Conservation (phyloP, 2,113 vertebrate species). For the Mus spicilegus region DNA sequence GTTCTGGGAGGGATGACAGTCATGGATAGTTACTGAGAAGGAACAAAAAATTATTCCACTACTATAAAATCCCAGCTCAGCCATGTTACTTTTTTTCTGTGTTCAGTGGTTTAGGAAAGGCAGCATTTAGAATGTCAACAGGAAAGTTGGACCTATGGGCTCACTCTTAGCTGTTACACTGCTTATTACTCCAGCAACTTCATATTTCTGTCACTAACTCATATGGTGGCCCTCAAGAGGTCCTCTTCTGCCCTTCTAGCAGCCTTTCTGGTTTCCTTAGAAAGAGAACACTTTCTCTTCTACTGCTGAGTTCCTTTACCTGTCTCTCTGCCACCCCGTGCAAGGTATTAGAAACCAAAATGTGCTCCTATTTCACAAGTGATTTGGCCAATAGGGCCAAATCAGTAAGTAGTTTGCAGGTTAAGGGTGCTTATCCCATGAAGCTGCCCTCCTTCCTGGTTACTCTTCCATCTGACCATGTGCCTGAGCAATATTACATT, state of each 20-base stretch:
- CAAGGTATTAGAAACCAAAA: not conserved
- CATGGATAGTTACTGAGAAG: not conserved
- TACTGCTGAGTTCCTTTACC: not conserved
- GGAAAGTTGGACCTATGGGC: not conserved
- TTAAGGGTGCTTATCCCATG: not conserved
- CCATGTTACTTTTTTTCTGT: not conserved
- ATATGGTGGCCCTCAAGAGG: fast-evolving
- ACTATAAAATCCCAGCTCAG: not conserved
- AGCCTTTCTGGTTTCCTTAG: not conserved
- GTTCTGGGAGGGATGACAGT: fast-evolving
- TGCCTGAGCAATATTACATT: not conserved
- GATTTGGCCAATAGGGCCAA: too few relatives aligned
- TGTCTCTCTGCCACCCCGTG: not conserved
- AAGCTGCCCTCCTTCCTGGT: not conserved
- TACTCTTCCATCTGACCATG: not conserved
- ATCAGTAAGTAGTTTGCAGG: too few relatives aligned
- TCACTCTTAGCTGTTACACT: not conserved
- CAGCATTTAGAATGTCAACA: not conserved
- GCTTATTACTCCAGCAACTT: not conserved
- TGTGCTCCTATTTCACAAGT: too few relatives aligned
- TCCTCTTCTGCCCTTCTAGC: not conserved
- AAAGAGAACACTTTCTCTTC: not conserved
- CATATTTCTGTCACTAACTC: not conserved
- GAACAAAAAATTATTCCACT: not conserved
- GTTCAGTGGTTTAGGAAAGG: not conserved